These are phyloP conservation scores for Stomorhina lunata DNA, from an alignment of 2,888 invertebrate genomes.

Conservation along the genomic window DNA sequence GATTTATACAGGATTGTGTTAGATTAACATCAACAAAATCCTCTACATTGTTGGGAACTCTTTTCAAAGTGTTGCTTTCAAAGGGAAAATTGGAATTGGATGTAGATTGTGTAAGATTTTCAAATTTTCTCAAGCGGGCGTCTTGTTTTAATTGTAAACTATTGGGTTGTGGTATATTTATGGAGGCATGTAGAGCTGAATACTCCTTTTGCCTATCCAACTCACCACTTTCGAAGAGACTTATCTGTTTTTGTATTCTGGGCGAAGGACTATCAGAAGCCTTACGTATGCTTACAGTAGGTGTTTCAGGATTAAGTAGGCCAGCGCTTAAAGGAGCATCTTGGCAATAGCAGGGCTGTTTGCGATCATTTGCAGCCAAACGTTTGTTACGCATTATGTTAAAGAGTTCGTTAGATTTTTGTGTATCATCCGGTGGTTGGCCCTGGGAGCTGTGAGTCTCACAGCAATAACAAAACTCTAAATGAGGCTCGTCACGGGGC, in stretches of 20 bases:
- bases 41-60: constrained; percentile 70
- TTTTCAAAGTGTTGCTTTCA: constrained; percentile 76
- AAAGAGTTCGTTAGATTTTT: constrained; percentile 62
- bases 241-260: constrained; percentile 78
- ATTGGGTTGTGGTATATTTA: constrained; percentile 72
- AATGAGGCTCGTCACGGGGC: constrained; percentile 71
- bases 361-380: constrained; percentile 54
- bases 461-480: constrained; percentile 74
- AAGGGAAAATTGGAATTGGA: constrained; percentile 78
- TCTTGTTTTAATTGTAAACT: constrained; percentile 73
- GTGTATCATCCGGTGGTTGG: constrained; percentile 71
- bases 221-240: constrained; percentile 74
- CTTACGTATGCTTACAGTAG: constrained; percentile 69
- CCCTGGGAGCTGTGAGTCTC: constrained; percentile 70
- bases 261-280: constrained; percentile 75
- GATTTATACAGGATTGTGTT: constrained; percentile 76
- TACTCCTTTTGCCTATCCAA: constrained; percentile 68
- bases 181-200: constrained; percentile 72
- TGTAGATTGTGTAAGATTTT: constrained; percentile 76
- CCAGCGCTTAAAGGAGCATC: constrained; percentile 55
- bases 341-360: constrained; percentile 44
- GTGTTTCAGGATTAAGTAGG: constrained; percentile 62
- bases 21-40: constrained; percentile 71
- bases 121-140: constrained; percentile 75
- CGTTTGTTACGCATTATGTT: constrained; percentile 61